Base-by-base conservation (phyloP, 2,888 invertebrate species). In the Neoascia interrupta region DNA sequence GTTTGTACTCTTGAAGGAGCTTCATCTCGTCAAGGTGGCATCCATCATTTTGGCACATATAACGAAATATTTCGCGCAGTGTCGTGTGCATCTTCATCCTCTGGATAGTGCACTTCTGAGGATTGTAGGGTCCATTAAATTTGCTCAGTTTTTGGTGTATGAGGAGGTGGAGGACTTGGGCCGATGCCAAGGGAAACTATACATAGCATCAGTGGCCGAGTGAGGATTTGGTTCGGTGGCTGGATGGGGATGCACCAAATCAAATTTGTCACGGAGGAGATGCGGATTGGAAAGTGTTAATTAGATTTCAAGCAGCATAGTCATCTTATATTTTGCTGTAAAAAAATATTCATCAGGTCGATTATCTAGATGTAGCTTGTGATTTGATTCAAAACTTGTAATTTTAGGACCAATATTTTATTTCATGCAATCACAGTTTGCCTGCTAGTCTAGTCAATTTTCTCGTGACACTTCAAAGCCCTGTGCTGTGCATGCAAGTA, bases 11-110 rank as follows among this genome's bases (percentile, higher is more conserved):
- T n/a, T 16, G 43, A 26, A 49, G 19, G 61, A 63, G 26, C 43
- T 23, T 23, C 43, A 53, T 31, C 39, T 56, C 53, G 56, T 64
- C 39, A 72, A 79, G 70, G 72, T 79, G 61, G 79, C 66, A 79
- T 79, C 61, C 66, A 73, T 73, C 79, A 79, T 68, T 66, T 68
- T 79, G 73, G 72, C 73, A 79, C 79, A 73, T 73, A 73, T 66
- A 61, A 58, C 72, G 72, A 79, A 79, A 68, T 79, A 56, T 73
- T 79, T 51, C 64, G 28, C 64, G 19, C 51, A 43, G 39, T 45
- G 47, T 51, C 41, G 60, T 45, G 41, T 53, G 72, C 72, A 61
- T 45, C 45, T 61, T 61, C 36, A 51, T 39, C 60, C 49, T 13
- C n/a, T 8, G 1, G 6, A 6, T 72, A 72, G 60, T 60, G 53